A percentile compares a stretch with the other conserved stretches of the same genome.
Evolutionary conservation across 2,888 invertebrate species (phyloP).

Genomic region (Sarcophaga subvicina): DNA sequence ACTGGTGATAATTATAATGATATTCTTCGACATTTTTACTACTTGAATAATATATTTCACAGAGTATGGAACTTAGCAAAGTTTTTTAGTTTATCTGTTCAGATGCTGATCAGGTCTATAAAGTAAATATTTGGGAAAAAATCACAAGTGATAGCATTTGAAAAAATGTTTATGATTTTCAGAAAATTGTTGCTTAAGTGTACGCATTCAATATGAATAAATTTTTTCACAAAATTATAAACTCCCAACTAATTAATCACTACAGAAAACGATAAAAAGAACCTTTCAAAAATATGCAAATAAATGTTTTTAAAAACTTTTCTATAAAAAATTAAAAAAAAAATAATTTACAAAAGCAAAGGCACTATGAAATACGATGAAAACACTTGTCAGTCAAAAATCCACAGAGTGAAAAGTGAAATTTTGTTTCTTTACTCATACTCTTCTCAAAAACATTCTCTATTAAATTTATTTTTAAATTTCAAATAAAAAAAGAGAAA

Average conservation of each 20-base stretch:
- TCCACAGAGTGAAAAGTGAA: conserved; percentile 44
- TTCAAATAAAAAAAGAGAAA: not conserved
- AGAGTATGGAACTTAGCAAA: no score
- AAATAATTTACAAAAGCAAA: not conserved
- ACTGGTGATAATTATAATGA: no score
- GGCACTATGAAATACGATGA: not conserved
- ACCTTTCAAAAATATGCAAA: conserved; percentile 11
- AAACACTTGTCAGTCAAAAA: conserved; percentile 57
- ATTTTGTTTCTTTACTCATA: conserved; percentile 23
- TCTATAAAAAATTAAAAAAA: not conserved
- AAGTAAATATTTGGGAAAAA: no score
- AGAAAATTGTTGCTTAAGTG: no score
- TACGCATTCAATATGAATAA: no score
- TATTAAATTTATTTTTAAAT: conserved; percentile 5
- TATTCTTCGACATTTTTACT: no score
- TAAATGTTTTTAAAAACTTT: conserved; percentile 6
- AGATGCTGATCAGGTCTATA: no score
- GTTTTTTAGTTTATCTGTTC: no score
- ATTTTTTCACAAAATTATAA: not conserved
- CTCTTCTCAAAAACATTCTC: not conserved
- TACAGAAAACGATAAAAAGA: not conserved
- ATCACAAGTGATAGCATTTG: no score
- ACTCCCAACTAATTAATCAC: not conserved
- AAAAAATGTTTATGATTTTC: no score
- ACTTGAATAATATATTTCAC: no score